phyloP scores from a whole-genome alignment of 2,797 vertebrate genomes.

The Propithecus deckenii region DNA sequence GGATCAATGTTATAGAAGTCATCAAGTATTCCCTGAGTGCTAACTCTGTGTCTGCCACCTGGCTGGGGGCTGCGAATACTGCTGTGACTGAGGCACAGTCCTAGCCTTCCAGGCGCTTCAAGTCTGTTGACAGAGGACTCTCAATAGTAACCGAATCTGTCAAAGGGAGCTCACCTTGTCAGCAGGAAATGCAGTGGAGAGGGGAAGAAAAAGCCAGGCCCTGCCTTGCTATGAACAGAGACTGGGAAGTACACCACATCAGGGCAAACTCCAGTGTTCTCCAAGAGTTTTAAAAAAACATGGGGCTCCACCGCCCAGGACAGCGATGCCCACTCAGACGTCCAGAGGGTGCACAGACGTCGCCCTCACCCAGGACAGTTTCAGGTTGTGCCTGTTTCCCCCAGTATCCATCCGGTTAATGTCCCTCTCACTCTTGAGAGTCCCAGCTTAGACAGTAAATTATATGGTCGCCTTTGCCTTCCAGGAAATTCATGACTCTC shows the following conservation, averaged over 20 bases:
- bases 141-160: not conserved
- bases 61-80: not conserved
- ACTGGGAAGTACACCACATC: too few species aligned
- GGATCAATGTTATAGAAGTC: not conserved
- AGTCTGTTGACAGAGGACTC: not conserved
- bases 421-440: not conserved
- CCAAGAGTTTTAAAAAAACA: not conserved
- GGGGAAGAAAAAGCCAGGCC: not conserved
- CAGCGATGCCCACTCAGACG: not conserved
- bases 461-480: conserved; percentile 51
- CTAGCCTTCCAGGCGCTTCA: not conserved
- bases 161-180: not conserved
- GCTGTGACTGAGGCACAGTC: not conserved
- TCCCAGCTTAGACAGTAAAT: conserved; percentile 59
- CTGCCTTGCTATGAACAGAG: not conserved
- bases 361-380: not conserved
- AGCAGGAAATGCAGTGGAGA: not conserved
- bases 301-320: not conserved
- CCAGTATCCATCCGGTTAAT: not conserved
- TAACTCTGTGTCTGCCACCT: not conserved
- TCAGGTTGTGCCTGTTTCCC: not conserved
- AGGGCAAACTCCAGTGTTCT: not conserved
- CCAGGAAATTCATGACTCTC: conserved; percentile 64
- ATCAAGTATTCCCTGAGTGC: not conserved
- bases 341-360: not conserved